phyloP scores from a whole-genome alignment of 2,888 invertebrate species.

The Anoplius nigerrimus region DNA sequence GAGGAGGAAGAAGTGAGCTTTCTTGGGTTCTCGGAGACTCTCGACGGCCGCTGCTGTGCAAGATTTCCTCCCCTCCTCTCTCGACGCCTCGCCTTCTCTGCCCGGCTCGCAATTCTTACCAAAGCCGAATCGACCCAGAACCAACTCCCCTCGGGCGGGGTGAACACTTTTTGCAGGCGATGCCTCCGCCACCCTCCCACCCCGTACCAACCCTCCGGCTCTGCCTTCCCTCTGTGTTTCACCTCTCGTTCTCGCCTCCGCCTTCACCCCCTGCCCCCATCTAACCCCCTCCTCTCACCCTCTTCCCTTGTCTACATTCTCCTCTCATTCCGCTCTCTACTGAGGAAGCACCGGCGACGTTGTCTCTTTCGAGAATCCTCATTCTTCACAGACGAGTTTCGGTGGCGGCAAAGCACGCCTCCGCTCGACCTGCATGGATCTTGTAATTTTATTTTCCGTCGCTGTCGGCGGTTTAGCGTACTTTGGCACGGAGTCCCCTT shows the following conservation, averaged over 20 bases:
- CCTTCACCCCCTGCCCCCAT: background rate
- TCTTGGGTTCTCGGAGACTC: background rate
- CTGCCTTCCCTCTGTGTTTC: slow-evolving; percentile 10
- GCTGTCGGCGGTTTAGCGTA: no score
- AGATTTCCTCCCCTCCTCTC: no score
- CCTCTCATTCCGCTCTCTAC: slow-evolving; percentile 2
- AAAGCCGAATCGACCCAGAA: slow-evolving; percentile 38
- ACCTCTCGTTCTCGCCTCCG: slow-evolving; percentile 8
- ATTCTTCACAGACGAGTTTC: slow-evolving; percentile 9
- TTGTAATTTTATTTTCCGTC: no score
- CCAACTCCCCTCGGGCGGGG: slow-evolving; percentile 28
- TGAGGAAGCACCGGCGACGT: background rate
- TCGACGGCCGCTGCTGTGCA: no score
- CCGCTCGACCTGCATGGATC: no score
- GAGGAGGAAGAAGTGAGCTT: background rate
- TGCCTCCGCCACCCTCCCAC: background rate
- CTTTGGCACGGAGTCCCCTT: no score
- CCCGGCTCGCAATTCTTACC: slow-evolving; percentile 10
- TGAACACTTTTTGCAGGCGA: slow-evolving; percentile 11
- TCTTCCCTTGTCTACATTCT: background rate
- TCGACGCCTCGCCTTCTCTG: background rate
- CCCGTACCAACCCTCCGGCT: background rate
- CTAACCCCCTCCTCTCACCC: background rate
- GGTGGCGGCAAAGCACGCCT: background rate
- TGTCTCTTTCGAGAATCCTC: slow-evolving; percentile 11